Conservation (phyloP, 2,888 invertebrate species). For the Dinocampus coccinellae region DNA sequence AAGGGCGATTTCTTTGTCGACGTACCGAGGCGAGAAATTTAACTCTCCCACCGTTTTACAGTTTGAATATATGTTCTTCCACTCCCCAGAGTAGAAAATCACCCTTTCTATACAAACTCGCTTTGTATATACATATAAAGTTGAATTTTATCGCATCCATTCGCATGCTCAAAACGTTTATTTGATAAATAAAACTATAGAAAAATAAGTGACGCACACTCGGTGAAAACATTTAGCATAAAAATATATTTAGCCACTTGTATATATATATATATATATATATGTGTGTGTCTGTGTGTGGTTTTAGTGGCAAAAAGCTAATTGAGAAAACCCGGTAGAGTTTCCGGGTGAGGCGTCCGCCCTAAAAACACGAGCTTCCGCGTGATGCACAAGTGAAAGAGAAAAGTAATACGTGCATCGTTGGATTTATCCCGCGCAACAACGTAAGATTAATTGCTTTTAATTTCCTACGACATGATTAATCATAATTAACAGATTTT, state of each 20-base stretch:
- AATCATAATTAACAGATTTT: constrained; percentile 66
- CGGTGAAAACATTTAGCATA: not conserved
- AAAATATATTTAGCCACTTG: not conserved
- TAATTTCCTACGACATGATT: constrained; percentile 66
- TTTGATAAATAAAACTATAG: not conserved
- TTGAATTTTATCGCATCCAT: not conserved
- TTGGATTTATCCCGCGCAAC: constrained; percentile 38
- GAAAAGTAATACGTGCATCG: constrained; percentile 4
- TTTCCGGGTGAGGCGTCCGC: constrained; percentile 27
- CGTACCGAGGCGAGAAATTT: not conserved
- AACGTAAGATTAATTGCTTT: constrained; percentile 64
- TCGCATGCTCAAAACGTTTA: not conserved
- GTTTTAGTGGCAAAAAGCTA: constrained; percentile 29
- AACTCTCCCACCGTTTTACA: not conserved
- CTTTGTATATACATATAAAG: not conserved
- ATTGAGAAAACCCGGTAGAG: constrained; percentile 34
- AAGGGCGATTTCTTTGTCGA: constrained; percentile 10
- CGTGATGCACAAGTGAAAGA: constrained; percentile 10
- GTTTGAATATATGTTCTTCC: not conserved
- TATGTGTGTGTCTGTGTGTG: no score
- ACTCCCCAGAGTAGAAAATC: not conserved
- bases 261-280: no score
- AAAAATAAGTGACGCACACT: not conserved
- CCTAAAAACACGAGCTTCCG: constrained; percentile 18
- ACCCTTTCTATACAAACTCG: not conserved